Conservation (phyloP, 2,888 invertebrate species). For the Eupeodes luniger region DNA sequence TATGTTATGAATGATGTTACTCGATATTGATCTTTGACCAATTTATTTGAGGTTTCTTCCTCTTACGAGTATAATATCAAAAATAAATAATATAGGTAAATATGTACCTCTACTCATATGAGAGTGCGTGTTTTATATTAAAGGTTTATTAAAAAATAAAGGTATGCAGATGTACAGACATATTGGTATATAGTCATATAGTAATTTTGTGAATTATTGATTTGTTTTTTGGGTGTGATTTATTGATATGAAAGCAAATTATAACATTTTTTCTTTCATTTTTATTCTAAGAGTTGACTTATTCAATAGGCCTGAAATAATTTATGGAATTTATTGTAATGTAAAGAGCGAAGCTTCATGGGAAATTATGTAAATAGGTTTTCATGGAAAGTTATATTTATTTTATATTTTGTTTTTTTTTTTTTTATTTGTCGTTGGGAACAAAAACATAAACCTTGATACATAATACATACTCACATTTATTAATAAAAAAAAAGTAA, state of each 20-base stretch:
- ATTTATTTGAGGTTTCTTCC: constrained; percentile 56
- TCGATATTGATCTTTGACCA: constrained; percentile 68
- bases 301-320: constrained; percentile 41
- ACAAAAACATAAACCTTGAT: neutral
- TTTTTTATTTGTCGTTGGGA: neutral
- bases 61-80: neutral
- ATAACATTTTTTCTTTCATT: constrained; percentile 24
- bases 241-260: constrained; percentile 51
- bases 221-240: constrained; percentile 50
- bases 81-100: neutral
- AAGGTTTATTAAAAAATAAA: neutral
- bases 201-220: constrained; percentile 36
- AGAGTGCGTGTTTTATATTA: no score
- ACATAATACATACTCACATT: neutral
- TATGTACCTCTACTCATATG: neutral
- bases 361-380: constrained; percentile 38
- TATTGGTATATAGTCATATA: neutral
- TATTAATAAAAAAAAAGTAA: neutral
- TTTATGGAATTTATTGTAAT: constrained; percentile 29
- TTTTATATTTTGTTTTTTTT: neutral
- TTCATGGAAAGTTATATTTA: neutral
- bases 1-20: constrained; percentile 65
- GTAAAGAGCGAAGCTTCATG: constrained; percentile 16
- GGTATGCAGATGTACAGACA: neutral
- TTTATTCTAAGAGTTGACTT: constrained; percentile 15